phyloP scores from a whole-genome alignment of 2,113 vertebrate genomes.

The Poeciliopsis prolifica region DNA sequence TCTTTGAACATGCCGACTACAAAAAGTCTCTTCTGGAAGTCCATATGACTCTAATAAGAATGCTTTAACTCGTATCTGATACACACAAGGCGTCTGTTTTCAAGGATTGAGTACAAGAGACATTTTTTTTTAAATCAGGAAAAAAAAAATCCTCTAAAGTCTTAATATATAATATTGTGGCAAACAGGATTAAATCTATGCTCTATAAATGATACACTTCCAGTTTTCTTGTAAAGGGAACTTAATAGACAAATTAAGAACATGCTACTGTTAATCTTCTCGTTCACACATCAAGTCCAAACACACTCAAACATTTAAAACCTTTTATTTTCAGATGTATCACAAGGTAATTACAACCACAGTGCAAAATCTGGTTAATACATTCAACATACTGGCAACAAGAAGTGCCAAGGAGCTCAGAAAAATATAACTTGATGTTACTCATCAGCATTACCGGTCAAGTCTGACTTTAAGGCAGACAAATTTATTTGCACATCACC shows the following conservation, averaged over 20 bases:
- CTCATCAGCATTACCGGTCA: neutral
- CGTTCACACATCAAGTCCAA: neutral
- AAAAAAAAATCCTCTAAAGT: neutral
- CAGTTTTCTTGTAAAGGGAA: neutral
- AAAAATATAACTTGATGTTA: constrained; percentile 12
- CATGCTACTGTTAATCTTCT: neutral
- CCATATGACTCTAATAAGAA: neutral
- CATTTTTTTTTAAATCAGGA: neutral
- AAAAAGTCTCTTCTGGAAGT: neutral
- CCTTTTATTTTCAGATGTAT: constrained; percentile 50
- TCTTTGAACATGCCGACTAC: neutral
- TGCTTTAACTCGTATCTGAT: neutral
- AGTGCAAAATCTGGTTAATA: constrained; percentile 51
- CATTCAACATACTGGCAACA: constrained; percentile 51
- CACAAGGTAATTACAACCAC: constrained; percentile 43
- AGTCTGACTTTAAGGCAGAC: neutral
- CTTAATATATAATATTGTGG: neutral
- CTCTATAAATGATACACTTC: neutral
- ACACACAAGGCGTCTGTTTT: neutral
- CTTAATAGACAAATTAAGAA: neutral
- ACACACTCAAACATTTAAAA: constrained; percentile 21
- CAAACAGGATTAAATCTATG: neutral
- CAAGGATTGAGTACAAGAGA: neutral
- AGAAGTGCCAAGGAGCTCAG: neutral
- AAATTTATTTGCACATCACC: neutral